phyloP scores from a whole-genome alignment of 2,888 invertebrate species.

The Agrilus mali region DNA sequence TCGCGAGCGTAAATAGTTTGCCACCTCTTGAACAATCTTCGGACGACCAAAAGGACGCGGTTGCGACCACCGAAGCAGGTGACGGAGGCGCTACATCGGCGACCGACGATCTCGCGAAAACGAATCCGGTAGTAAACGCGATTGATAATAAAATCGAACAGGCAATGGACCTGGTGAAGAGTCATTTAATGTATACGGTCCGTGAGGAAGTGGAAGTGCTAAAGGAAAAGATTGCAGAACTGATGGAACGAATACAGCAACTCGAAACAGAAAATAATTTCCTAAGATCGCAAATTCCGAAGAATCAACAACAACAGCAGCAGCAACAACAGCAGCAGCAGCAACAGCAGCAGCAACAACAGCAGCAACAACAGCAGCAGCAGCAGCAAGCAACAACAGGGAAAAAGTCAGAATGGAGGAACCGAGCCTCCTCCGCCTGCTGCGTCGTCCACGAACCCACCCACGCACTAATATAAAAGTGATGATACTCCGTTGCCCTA shows the following conservation, averaged over 20 bases:
- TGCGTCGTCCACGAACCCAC: too few species aligned
- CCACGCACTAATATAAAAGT: too few species aligned
- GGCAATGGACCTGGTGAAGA: constrained; percentile 68
- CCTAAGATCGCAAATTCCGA: constrained; percentile 37
- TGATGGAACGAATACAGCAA: constrained; percentile 56
- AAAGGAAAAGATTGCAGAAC: constrained; percentile 59
- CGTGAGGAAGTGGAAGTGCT: constrained; percentile 65
- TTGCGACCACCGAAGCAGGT: constrained; percentile 13
- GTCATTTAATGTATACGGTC: constrained; percentile 67
- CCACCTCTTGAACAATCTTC: constrained; percentile 17
- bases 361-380: not conserved
- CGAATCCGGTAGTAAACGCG: constrained; percentile 42
- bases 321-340: not conserved
- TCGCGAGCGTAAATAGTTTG: constrained; percentile 28
- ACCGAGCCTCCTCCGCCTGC: too few species aligned
- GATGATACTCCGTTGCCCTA: too few species aligned
- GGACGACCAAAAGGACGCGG: constrained; percentile 15
- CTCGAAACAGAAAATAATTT: constrained; percentile 58
- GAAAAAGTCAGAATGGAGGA: too few species aligned
- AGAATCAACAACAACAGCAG: constrained; percentile 12
- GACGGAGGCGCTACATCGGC: constrained; percentile 14
- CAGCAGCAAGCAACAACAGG: not conserved
- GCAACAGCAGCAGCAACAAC: not conserved
- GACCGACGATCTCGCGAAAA: constrained; percentile 25
- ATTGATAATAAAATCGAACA: constrained; percentile 73